Evolutionary conservation across 2,888 invertebrate genomes (phyloP), one percentile per base, ranked within the genome.

Genomic region (Ariolimax columbianus): DNA sequence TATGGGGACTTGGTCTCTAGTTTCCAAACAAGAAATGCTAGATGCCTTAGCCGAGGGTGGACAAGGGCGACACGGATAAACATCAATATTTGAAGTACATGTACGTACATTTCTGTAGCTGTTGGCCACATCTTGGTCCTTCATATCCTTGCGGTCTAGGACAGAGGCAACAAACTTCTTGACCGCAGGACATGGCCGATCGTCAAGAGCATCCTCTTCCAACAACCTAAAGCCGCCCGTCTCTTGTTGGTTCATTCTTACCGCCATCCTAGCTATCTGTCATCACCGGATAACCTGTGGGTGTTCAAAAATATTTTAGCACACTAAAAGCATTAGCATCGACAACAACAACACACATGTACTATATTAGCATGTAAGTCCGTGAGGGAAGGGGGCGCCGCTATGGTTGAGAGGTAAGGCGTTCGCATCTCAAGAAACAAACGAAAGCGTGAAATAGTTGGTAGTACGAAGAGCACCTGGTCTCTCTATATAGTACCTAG

Each of bases 91-190:
- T 30, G 30, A 66, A 11, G 19, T 30, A 33, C 36, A 36, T 36
- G 33, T 23, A 89, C 90, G 89, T 86, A 90, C 91, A 85, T 90
- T 91, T 33, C 89, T 90, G 84, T 90, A 89, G 82, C 88, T 89
- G 85, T 85, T 89, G 70, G 88, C 87, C 86, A 90, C 89, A 68
- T 91, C 91, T 77, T 89, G 89, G 68, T 90, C 91, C 86, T 90
- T 90, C 81, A 88, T 83, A 68, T 88, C 87, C 80, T 87, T 87
- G 73, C 87, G 87, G 82, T 88, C 88, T 36, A 88, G 88, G 17
- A 88, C 88, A 59, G 87, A 86, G 70, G 87, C 77, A 78, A 88
- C 88, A 73, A 88, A 87, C 84, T 87, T 87, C 85, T 88, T 88
- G 87, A 88, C 87, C 70, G 86, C 87, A 11, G 87, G 81, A 51